Evolutionary conservation across 2,888 invertebrate genomes (phyloP).

Genomic region (Drosophila antonietae): DNA sequence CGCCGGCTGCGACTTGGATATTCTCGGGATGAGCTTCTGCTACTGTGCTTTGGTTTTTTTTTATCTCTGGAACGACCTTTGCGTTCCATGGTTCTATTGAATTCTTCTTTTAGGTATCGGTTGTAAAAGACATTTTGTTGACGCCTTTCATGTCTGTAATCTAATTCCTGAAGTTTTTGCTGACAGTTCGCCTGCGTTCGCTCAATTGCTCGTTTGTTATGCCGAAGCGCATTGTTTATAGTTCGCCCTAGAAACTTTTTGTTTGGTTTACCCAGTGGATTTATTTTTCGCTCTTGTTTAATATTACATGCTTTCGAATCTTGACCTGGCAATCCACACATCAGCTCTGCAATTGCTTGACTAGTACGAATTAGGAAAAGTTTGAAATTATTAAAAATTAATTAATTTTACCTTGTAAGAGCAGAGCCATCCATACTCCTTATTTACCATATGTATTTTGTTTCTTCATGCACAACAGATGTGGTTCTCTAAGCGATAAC

Average conservation of each 20-base stretch:
- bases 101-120: constrained; percentile 13
- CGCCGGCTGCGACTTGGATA: constrained; percentile 14
- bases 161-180: constrained; percentile 73
- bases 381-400: not conserved
- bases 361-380: constrained; percentile 38
- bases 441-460: constrained; percentile 11
- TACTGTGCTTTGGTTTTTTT: constrained; percentile 7
- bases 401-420: constrained; percentile 64
- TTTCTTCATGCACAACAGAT: not conserved
- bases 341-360: constrained; percentile 75
- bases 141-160: constrained; percentile 52
- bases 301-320: constrained; percentile 7
- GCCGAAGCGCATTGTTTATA: constrained; percentile 68
- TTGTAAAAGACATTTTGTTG: constrained; percentile 49
- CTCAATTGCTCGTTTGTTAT: constrained; percentile 73
- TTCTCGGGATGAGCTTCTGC: constrained; percentile 33
- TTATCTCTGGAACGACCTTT: constrained; percentile 26
- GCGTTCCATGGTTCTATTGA: not conserved
- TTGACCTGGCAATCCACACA: constrained; percentile 62
- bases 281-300: constrained; percentile 73
- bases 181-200: constrained; percentile 66
- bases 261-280: constrained; percentile 78
- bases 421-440: constrained; percentile 67
- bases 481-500: not conserved
- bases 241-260: constrained; percentile 81